phyloP scores from a whole-genome alignment of 2,797 vertebrate genomes.

The Mallotus villosus region DNA sequence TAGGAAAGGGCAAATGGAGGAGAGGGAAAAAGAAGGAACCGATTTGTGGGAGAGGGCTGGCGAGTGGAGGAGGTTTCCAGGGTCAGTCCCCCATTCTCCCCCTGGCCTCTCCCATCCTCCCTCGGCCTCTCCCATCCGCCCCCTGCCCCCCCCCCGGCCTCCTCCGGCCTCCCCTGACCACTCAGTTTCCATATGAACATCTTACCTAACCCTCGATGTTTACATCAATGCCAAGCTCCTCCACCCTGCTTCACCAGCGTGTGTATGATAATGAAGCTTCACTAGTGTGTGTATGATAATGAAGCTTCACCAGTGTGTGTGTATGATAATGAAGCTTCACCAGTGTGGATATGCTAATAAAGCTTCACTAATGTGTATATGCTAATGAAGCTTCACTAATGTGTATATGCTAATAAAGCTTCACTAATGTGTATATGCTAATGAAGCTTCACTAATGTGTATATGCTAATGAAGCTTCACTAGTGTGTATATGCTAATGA shows the following conservation, averaged over 20 bases:
- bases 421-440: no score
- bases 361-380: neutral
- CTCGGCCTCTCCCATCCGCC: neutral
- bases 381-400: no score
- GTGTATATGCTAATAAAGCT: no score
- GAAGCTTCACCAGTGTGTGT: neutral
- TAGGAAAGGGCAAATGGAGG: slow-evolving; percentile 29
- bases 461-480: no score
- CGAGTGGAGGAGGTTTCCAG: slow-evolving; percentile 15
- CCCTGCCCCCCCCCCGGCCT: neutral
- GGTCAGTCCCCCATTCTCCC: no score
- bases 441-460: neutral
- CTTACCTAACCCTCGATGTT: slow-evolving; percentile 45
- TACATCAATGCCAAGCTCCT: slow-evolving; percentile 13
- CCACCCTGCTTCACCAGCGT: neutral
- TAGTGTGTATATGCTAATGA: neutral
- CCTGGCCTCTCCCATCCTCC: no score
- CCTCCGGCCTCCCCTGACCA: slow-evolving; percentile 5
- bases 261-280: neutral
- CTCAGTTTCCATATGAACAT: slow-evolving; percentile 38
- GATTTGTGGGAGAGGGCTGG: slow-evolving; percentile 5
- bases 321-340: neutral
- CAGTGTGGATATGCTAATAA: neutral
- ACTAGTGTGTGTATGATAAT: no score
- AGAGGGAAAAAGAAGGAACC: slow-evolving; percentile 3